Evolutionary conservation across 2,888 invertebrate species (phyloP).

Genomic region (Monopis laevigella): DNA sequence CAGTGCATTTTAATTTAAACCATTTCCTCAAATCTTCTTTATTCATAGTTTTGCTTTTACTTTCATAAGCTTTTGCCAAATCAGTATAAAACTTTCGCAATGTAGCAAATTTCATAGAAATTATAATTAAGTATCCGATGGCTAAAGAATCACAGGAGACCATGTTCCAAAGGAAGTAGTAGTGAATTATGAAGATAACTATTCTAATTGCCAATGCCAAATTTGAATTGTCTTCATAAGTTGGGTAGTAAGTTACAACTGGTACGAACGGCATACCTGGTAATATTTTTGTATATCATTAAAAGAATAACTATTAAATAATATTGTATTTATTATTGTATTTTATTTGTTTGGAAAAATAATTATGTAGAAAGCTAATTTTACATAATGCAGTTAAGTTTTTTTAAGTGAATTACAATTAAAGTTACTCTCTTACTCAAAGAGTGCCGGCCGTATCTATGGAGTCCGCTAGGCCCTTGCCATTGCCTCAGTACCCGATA

Average conservation of each 20-base stretch:
- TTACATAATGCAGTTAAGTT: no score
- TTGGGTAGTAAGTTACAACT: constrained; percentile 47
- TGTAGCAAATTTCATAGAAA: constrained; percentile 52
- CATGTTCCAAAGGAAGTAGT: constrained; percentile 40
- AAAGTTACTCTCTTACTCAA: no score
- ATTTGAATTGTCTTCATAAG: constrained; percentile 33
- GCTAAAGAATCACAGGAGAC: constrained; percentile 41
- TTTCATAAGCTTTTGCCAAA: constrained; percentile 31
- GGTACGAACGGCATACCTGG: constrained; percentile 36
- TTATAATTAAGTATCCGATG: constrained; percentile 42
- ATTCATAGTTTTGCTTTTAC: constrained; percentile 2
- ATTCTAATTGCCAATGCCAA: constrained; percentile 29
- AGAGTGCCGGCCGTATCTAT: no score
- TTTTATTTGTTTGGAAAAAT: no score
- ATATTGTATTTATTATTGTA: no score
- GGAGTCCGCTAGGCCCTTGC: no score
- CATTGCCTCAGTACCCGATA: no score
- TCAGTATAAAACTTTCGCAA: constrained; percentile 41
- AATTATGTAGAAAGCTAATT: no score
- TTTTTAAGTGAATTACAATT: no score
- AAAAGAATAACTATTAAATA: no score
- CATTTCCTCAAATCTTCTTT: not conserved
- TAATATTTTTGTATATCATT: not conserved
- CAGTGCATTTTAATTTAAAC: constrained; percentile 4
- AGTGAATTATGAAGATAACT: constrained; percentile 28